Conservation (phyloP, 2,113 vertebrate species). For the Emydura subglobosa region DNA sequence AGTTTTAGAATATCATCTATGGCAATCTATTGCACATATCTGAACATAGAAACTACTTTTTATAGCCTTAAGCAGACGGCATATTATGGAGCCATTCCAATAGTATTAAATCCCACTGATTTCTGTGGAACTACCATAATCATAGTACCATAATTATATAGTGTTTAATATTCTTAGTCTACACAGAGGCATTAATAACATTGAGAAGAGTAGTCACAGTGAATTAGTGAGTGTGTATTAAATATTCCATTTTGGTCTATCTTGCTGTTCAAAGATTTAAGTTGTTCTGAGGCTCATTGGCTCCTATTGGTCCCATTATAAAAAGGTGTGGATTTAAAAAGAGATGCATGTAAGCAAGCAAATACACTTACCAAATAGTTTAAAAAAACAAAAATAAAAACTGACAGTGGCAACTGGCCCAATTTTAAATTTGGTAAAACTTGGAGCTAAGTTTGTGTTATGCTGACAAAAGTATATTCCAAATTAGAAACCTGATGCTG, state of each 20-base stretch:
- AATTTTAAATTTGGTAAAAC: background rate
- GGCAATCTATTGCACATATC: background rate
- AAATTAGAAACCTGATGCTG: background rate
- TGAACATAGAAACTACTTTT: background rate
- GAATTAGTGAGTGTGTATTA: conserved; percentile 42
- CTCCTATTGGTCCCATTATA: background rate
- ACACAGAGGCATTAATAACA: conserved; percentile 39
- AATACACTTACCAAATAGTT: background rate
- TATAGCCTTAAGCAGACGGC: background rate
- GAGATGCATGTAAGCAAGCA: background rate
- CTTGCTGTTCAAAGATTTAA: conserved; percentile 38
- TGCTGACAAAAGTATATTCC: background rate
- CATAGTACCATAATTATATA: conserved; percentile 5
- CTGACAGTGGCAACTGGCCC: background rate
- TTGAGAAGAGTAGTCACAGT: background rate
- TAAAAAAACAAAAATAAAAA: background rate
- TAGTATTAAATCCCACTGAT: background rate
- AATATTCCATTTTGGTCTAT: background rate
- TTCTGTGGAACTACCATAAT: background rate
- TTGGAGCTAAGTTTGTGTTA: background rate
- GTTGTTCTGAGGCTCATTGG: background rate
- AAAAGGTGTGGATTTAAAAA: conserved; percentile 6
- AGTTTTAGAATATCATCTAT: background rate
- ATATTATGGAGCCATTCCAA: background rate
- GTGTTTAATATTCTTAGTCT: conserved; percentile 22